A percentile compares a stretch with the other conserved stretches of the same genome.
phyloP scores from a whole-genome alignment of 1,140 invertebrate species.

The Philopotamus ludificatus region DNA sequence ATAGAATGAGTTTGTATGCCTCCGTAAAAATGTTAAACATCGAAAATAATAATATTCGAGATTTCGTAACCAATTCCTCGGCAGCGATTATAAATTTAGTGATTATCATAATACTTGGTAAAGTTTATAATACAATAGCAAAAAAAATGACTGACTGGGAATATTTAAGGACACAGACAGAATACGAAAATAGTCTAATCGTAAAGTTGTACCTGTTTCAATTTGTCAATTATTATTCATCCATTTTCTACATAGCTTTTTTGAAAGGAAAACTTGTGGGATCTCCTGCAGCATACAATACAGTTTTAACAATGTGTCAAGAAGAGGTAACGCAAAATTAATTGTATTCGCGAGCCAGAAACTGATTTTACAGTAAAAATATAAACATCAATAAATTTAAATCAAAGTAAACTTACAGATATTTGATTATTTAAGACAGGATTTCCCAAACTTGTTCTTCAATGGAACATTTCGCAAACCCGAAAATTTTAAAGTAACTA shows the following conservation, averaged over 20 bases:
- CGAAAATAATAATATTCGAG: conserved; percentile 31
- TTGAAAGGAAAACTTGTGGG: conserved; percentile 80
- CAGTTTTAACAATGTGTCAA: conserved; percentile 67
- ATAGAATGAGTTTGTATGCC: too few relatives aligned
- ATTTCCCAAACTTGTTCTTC: too few relatives aligned
- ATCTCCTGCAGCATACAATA: conserved; percentile 73
- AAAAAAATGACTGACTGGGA: conserved; percentile 70
- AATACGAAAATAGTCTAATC: conserved; percentile 81
- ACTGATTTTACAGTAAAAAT: too few relatives aligned
- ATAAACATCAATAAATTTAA: too few relatives aligned
- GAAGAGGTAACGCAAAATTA: too few relatives aligned
- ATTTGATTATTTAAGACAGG: too few relatives aligned
- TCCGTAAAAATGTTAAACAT: too few relatives aligned
- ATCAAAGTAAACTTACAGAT: too few relatives aligned
- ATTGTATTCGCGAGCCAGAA: too few relatives aligned
- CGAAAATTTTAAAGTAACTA: too few relatives aligned
- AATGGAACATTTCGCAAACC: too few relatives aligned
- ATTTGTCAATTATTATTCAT: conserved; percentile 86
- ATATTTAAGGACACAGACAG: conserved; percentile 79
- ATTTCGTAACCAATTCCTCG: conserved; percentile 25
- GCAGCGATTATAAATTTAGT: conserved; percentile 36
- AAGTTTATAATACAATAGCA: conserved; percentile 54
- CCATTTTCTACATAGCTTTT: conserved; percentile 85
- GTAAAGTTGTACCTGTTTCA: conserved; percentile 87
- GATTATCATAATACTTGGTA: conserved; percentile 31